A percentile compares a stretch with the other conserved stretches of the same genome.
These are phyloP conservation scores for Rallus crepitans DNA, from an alignment of 2,797 vertebrate species.

Conservation along the genomic window DNA sequence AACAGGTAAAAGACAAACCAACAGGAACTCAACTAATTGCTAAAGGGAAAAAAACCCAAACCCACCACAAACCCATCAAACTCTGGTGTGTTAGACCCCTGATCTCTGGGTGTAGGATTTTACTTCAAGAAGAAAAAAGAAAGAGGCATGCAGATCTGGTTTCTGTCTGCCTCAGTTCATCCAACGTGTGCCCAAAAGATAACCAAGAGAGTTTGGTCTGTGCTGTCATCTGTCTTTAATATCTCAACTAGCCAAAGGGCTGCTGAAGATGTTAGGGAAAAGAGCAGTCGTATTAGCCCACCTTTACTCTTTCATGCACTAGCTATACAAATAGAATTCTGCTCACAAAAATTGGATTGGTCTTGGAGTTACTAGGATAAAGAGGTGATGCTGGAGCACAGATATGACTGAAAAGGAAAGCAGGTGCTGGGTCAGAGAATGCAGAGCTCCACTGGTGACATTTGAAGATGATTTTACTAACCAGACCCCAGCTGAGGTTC, in stretches of 20 bases:
- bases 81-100: background rate
- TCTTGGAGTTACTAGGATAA: background rate
- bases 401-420: background rate
- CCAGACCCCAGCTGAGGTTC: background rate
- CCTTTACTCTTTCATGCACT: background rate
- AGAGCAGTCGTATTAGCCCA: background rate
- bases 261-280: background rate
- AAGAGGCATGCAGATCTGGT: background rate
- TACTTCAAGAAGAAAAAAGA: background rate
- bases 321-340: background rate
- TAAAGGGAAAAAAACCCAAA: background rate
- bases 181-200: background rate
- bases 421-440: background rate
- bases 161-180: constrained; percentile 35
- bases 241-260: background rate
- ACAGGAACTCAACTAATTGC: constrained; percentile 22
- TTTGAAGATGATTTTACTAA: background rate
- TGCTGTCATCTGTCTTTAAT: background rate
- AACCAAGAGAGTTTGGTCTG: background rate
- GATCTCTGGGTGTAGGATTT: background rate
- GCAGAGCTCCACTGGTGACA: background rate
- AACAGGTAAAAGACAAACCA: constrained; percentile 23
- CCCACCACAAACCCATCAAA: background rate
- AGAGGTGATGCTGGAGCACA: background rate
- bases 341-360: background rate